Conservation (phyloP, 2,113 vertebrate genomes). For the Octodon degus region DNA sequence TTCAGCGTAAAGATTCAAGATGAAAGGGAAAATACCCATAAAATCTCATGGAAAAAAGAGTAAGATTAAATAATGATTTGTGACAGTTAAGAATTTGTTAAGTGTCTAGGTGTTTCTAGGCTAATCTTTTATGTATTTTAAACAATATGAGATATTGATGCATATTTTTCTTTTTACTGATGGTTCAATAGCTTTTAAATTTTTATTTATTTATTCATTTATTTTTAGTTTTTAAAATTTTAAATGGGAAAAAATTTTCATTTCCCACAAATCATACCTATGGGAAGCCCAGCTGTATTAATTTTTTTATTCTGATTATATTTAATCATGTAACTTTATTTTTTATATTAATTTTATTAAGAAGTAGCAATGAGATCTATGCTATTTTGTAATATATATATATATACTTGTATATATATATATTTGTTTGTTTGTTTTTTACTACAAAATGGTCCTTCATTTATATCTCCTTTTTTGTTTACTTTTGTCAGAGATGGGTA, state of each 20-base stretch:
- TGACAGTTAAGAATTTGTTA: not conserved
- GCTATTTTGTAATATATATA: too few relatives aligned
- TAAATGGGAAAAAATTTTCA: not conserved
- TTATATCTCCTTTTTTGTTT: too few relatives aligned
- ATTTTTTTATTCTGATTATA: too few relatives aligned
- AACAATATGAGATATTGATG: not conserved
- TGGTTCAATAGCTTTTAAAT: not conserved
- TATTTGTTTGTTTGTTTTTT: too few relatives aligned
- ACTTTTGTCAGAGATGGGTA: too few relatives aligned
- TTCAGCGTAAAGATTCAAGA: conserved; percentile 34
- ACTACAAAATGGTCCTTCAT: too few relatives aligned
- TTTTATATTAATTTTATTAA: too few relatives aligned
- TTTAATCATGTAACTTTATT: too few relatives aligned
- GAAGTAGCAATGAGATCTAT: too few relatives aligned
- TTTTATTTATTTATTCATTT: not conserved
- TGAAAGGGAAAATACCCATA: not conserved
- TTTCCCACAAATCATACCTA: not conserved
- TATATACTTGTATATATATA: too few relatives aligned
- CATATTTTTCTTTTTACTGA: not conserved
- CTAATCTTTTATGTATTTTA: conserved; percentile 11
- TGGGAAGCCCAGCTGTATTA: not conserved
- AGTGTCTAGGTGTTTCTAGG: not conserved
- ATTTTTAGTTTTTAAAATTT: not conserved
- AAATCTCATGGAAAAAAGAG: not conserved
- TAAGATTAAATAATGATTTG: not conserved